Evolutionary conservation across 2,888 invertebrate genomes (phyloP), one percentile per base, ranked within the genome.

Genomic region (Embidobia sp.): DNA sequence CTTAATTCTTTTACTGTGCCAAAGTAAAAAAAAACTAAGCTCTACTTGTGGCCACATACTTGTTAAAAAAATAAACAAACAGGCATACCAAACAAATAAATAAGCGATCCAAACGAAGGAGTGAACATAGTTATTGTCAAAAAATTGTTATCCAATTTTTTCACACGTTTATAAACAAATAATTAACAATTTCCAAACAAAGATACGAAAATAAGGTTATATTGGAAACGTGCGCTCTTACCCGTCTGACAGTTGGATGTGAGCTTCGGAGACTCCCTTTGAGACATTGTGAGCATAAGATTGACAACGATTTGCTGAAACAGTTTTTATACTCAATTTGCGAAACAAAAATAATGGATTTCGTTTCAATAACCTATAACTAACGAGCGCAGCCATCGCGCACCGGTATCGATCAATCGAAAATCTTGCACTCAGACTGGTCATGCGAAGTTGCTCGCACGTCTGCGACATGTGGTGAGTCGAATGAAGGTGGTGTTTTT

Each of bases 201-300:
- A 44, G 11, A 5, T 22, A 6, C 3, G 6, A 22, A 29, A 29
- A 29, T 29, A n/a, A 29, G 29, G 29, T 29, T 29, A 29, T 29
- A 8, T 29, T 29, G 2, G 7, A 8, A 29, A 22, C 3, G 6
- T 22, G 3, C 3, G 4, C 7, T 5, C 29, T 67, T 4, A 53
- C 91, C 91, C 90, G 93, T 93, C 92, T 92, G 88, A 92, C 92
- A 11, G 92, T 8, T 26, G 49, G 15, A 63, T 40, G 19, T 1
- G 7, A 16, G 11, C 6, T 1, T 46, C 18, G 7, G 61, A 27
- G 16, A 11, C 2, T 37, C n/a, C 8, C 2, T 69, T 72, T 1
- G 63, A 64, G 2, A 77, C 61, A 19, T 74, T 37, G n/a, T n/a
- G n/a, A n/a, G n/a, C n/a, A n/a, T n/a, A n/a, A n/a, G 3, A 29